Conservation (phyloP, 2,888 invertebrate species). For the Xanthia togata region DNA sequence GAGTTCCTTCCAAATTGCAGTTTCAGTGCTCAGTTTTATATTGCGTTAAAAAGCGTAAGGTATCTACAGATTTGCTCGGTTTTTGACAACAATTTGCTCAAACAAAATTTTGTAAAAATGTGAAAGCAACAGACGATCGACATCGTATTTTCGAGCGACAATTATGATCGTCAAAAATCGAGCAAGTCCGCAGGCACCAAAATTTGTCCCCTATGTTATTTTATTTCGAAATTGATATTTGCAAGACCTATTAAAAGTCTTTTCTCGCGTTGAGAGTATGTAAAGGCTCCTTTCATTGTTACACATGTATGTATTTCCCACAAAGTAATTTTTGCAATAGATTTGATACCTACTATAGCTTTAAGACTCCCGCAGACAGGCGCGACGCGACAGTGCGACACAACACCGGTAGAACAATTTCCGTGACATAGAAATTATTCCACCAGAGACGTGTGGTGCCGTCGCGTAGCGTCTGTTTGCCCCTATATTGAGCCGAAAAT, state of each 20-base stretch:
- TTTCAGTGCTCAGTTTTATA: neutral
- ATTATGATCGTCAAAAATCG: neutral
- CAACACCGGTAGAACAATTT: too few relatives aligned
- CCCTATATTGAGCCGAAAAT: slow-evolving; percentile 41
- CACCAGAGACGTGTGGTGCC: too few relatives aligned
- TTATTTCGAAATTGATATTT: slow-evolving; percentile 5
- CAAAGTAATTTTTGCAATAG: slow-evolving; percentile 22
- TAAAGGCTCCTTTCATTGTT: neutral
- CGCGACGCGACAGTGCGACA: too few relatives aligned
- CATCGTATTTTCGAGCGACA: neutral
- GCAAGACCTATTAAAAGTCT: neutral
- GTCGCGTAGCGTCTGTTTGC: too few relatives aligned
- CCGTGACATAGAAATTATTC: too few relatives aligned
- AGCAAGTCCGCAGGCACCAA: neutral
- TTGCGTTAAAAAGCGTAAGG: neutral
- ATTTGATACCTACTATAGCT: slow-evolving; percentile 9
- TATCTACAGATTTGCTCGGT: neutral
- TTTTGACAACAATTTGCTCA: neutral
- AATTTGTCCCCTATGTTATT: neutral
- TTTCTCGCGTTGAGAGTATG: too few relatives aligned
- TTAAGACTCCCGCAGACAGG: too few relatives aligned
- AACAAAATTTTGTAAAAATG: neutral
- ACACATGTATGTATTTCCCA: neutral
- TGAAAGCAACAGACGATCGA: neutral
- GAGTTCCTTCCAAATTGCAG: neutral